phyloP scores from a whole-genome alignment of 2,113 vertebrate genomes.

The Sinocyclocheilus grahami region DNA sequence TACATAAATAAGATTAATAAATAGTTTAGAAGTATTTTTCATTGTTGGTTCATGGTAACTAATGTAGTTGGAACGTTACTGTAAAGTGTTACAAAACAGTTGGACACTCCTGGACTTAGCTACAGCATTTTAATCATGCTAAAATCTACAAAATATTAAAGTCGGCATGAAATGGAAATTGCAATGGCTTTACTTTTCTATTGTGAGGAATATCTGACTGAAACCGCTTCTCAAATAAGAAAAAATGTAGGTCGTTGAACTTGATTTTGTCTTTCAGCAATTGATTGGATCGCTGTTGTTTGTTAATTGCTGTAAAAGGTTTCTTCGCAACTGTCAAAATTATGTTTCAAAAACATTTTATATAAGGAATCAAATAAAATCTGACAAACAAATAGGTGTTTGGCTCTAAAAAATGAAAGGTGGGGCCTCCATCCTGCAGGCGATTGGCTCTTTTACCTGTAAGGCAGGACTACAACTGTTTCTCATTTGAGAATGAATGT shows the following conservation, averaged over 20 bases:
- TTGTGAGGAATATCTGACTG: not conserved
- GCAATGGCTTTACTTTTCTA: not conserved
- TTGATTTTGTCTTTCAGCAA: not conserved
- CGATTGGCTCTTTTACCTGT: not conserved
- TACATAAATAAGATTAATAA: not conserved
- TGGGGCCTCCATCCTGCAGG: not conserved
- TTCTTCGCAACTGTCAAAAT: not conserved
- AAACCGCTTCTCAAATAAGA: not conserved
- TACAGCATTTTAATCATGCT: not conserved
- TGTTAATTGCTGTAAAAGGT: not conserved
- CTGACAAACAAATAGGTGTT: not conserved
- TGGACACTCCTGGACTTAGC: not conserved
- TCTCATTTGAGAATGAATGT: not conserved
- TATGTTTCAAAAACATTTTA: not conserved
- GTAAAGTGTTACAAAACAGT: not conserved
- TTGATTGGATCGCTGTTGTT: not conserved
- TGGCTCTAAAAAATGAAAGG: not conserved
- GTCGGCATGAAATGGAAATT: not conserved
- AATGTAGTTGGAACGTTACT: not conserved
- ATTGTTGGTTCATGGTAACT: not conserved
- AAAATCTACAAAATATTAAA: not conserved
- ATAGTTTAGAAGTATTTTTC: not conserved
- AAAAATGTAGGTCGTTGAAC: not conserved
- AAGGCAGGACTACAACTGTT: not conserved
- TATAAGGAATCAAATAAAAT: not conserved